Conservation (phyloP, 2,113 vertebrate genomes). For the Labeo rohita region DNA sequence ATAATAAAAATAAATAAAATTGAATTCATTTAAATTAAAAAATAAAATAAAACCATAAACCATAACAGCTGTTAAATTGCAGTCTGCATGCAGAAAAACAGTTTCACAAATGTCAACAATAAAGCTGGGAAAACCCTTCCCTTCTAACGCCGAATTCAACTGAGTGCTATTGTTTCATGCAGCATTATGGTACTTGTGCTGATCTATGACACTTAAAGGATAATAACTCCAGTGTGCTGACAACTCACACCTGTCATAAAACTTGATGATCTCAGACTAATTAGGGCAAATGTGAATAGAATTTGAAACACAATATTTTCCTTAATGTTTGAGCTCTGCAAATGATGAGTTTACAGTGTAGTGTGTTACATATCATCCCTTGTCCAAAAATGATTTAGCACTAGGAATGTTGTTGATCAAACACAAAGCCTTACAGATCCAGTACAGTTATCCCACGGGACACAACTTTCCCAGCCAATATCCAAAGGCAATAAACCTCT, state of each 20-base stretch:
- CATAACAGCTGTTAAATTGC: not conserved
- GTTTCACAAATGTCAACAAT: not conserved
- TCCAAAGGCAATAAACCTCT: constrained; percentile 49
- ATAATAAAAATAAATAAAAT: no score
- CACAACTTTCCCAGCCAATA: constrained; percentile 2
- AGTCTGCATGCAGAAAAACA: not conserved
- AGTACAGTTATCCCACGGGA: constrained; percentile 49
- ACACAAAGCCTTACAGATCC: not conserved
- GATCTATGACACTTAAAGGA: constrained; percentile 14
- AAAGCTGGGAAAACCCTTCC: constrained; percentile 10
- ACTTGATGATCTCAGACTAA: not conserved
- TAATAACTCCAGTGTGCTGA: not conserved
- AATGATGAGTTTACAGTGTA: not conserved
- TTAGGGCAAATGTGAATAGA: not conserved
- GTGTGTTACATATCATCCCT: not conserved
- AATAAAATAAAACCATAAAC: no score
- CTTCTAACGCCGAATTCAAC: not conserved
- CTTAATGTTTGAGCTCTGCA: not conserved
- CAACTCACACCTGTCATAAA: not conserved
- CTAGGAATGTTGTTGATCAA: constrained; percentile 8
- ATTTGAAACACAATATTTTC: not conserved
- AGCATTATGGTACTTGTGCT: not conserved
- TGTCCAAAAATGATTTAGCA: constrained; percentile 25
- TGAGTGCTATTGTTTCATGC: not conserved
- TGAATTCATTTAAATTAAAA: no score